Evolutionary conservation across 2,113 vertebrate genomes (phyloP), one percentile per base, ranked within the genome.

Genomic region (Paramisgurnus dabryanus): DNA sequence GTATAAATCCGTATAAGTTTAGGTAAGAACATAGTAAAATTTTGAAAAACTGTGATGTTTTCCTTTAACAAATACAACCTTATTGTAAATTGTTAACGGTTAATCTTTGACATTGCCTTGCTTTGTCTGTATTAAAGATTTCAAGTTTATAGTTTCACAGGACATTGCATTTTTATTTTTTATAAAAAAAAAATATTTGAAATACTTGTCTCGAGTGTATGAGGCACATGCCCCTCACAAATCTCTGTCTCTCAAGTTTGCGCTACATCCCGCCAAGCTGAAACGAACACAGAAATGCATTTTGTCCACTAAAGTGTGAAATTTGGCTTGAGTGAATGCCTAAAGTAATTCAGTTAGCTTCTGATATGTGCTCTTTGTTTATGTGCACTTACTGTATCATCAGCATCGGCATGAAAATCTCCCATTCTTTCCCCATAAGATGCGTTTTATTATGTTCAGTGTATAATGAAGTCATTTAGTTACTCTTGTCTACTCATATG

Each of bases 401-500:
- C 17, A 57, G 55, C 4, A n/a, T 12, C 55, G 6, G 5, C 6
- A 58, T 1, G 50, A 57, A 17, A 18, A 13, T 58, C 55, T 57
- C 15, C 17, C 55, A 6, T 57, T 57, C 53, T 57, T 6, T 57
- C 13, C 22, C 15, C 13, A 12, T 34, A 34, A 34, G 27, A 22
- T 43, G 39, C 41, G 27, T 17, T 47, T 10, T 63, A 60, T 45
- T 61, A 47, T 34, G 18, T 34, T 50, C 18, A 49, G 12, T 34
- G 27, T 39, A 6, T 74, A n/a, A 15, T 40, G 7, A 76, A 50
- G 18, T 64, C 6, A 64, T 64, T 49, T 34, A 3, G 7, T 49
- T 9, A 39, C n/a, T 73, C 55, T 60, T 50, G 22, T 64, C 61
- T 76, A 13, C 12, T 76, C 58, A 64, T 64, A 49, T 39, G n/a